Conservation (phyloP, 1,140 invertebrate genomes). For the Apis laboriosa region DNA sequence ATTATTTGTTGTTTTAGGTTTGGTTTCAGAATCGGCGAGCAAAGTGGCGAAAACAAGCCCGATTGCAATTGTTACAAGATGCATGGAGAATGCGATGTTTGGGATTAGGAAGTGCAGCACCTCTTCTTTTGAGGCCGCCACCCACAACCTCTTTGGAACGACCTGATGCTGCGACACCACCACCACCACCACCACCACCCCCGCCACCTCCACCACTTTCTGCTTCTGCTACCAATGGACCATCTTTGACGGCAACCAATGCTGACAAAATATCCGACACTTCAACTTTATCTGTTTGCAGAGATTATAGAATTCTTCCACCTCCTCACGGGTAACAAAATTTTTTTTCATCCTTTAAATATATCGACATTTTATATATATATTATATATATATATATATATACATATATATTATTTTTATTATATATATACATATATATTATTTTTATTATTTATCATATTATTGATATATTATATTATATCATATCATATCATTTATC, state of each 20-base stretch:
- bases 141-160: slow-evolving; percentile 69
- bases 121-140: slow-evolving; percentile 78
- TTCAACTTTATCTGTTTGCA: slow-evolving; percentile 66
- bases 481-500: no score
- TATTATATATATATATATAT: no score
- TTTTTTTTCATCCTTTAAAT: background rate
- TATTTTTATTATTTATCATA: no score
- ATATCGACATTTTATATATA: no score
- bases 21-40: slow-evolving; percentile 95
- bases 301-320: slow-evolving; percentile 74
- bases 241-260: slow-evolving; percentile 43
- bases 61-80: slow-evolving; percentile 91
- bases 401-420: no score
- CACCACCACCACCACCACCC: slow-evolving; percentile 41
- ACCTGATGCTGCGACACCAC: slow-evolving; percentile 62
- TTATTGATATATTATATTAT: no score
- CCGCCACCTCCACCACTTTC: slow-evolving; percentile 66
- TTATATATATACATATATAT: no score
- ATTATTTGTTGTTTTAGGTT: slow-evolving; percentile 80
- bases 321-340: slow-evolving; percentile 71
- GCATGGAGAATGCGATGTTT: slow-evolving; percentile 94
- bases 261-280: slow-evolving; percentile 67
- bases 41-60: slow-evolving; percentile 93
- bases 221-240: slow-evolving; percentile 33
- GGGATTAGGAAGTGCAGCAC: slow-evolving; percentile 83